Evolutionary conservation across 64 coral and sea anemone species (phyloP).

Genomic region (Pocillopora verrucosa): DNA sequence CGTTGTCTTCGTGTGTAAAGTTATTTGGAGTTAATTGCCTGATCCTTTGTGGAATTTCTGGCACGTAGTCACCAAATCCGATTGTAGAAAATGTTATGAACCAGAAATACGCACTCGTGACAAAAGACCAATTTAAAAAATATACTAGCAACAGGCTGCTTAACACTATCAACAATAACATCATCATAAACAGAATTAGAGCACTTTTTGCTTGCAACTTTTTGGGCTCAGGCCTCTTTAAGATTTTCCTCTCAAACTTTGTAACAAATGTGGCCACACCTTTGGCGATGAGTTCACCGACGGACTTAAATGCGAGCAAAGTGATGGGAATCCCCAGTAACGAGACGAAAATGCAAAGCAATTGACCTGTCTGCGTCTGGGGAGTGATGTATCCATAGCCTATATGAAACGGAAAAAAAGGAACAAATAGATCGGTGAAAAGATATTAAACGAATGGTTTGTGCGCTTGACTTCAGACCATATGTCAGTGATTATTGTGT

Average conservation of each 20-base stretch:
- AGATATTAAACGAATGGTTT: too few species aligned
- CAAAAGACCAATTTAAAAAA: background rate
- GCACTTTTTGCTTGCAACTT: slow-evolving; percentile 37
- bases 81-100: slow-evolving; percentile 57
- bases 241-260: slow-evolving; percentile 43
- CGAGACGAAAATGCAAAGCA: slow-evolving; percentile 55
- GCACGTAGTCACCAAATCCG: slow-evolving; percentile 64
- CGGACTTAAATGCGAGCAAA: slow-evolving; percentile 44
- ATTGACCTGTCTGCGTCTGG: slow-evolving; percentile 54
- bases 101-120: slow-evolving; percentile 54
- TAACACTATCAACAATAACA: background rate
- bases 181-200: slow-evolving; percentile 1
- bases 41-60: too few species aligned
- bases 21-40: too few species aligned
- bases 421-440: too few species aligned
- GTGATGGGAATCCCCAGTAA: slow-evolving; percentile 63
- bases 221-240: slow-evolving; percentile 16
- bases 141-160: background rate
- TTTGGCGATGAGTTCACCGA: slow-evolving; percentile 56
- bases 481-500: too few species aligned
- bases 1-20: background rate
- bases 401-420: slow-evolving; percentile 6
- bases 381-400: slow-evolving; percentile 75
- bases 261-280: slow-evolving; percentile 7
- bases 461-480: too few species aligned